Percentiles rank a stretch among this genome's conserved stretches.
These are phyloP conservation scores for Rhegmatorhina hoffmannsi DNA, from an alignment of 2,113 vertebrate genomes.

Conservation along the genomic window DNA sequence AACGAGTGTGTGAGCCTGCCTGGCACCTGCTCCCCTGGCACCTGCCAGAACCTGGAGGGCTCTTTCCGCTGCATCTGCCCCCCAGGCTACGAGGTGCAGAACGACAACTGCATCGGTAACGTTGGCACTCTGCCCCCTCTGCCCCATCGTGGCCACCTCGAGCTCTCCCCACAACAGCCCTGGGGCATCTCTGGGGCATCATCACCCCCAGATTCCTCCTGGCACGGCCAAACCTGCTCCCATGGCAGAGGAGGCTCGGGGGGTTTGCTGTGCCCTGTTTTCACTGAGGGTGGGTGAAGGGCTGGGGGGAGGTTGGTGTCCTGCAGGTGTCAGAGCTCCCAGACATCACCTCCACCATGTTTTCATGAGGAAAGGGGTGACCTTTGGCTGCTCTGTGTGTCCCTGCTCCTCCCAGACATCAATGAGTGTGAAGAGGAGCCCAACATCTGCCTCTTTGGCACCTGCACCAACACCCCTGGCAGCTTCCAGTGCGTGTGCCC, in stretches of 20 bases:
- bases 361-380: background rate
- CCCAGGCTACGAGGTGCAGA: conserved; percentile 88
- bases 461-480: conserved; percentile 89
- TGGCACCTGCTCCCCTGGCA: conserved; percentile 89
- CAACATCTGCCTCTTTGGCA: conserved; percentile 89
- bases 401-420: conserved; percentile 79
- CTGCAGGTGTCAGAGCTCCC: background rate
- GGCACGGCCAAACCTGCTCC: background rate
- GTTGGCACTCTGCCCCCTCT: background rate
- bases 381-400: background rate
- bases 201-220: background rate
- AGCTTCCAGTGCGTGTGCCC: conserved; percentile 92
- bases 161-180: background rate
- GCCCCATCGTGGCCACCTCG: background rate
- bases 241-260: fast-evolving
- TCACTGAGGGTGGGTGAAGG: background rate
- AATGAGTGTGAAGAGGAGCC: conserved; percentile 89
- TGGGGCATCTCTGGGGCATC: background rate
- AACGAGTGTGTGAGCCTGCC: conserved; percentile 88
- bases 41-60: conserved; percentile 93
- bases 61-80: conserved; percentile 96
- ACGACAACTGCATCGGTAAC: conserved; percentile 90
- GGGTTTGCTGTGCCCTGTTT: background rate
- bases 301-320: too few species aligned
- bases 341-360: background rate